Evolutionary conservation across 2,113 vertebrate genomes (phyloP).

Genomic region (Erythrocebus patas): DNA sequence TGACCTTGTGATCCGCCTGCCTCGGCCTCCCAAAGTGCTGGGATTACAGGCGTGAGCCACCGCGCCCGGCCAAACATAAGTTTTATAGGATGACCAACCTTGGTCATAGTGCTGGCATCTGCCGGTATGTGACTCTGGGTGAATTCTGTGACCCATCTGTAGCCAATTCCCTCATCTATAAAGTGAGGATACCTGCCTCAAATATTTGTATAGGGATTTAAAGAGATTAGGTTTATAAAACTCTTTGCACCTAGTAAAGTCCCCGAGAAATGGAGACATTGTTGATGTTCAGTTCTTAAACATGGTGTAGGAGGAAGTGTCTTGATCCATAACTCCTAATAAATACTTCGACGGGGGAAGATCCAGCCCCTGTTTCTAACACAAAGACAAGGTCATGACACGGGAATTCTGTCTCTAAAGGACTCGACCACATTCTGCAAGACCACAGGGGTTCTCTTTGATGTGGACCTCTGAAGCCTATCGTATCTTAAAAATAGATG

Average conservation of each 20-base stretch:
- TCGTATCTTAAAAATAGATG: not conserved
- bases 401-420: not conserved
- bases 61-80: fast-evolving
- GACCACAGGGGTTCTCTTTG: not conserved
- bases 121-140: not conserved
- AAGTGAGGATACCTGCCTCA: not conserved
- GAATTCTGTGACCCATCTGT: not conserved
- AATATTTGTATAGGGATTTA: not conserved
- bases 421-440: not conserved
- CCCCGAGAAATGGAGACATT: not conserved
- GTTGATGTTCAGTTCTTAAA: not conserved
- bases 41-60: no score
- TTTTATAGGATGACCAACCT: not conserved
- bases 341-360: not conserved
- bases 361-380: not conserved
- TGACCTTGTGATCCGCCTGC: no score
- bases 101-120: not conserved
- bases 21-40: no score
- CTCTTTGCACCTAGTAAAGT: not conserved
- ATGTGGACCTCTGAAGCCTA: not conserved
- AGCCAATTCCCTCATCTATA: not conserved
- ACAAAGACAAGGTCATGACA: not conserved
- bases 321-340: not conserved
- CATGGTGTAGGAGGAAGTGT: not conserved
- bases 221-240: not conserved